These are phyloP conservation scores for Pteria penguin DNA, from an alignment of 2,888 invertebrate species.

Conservation along the genomic window DNA sequence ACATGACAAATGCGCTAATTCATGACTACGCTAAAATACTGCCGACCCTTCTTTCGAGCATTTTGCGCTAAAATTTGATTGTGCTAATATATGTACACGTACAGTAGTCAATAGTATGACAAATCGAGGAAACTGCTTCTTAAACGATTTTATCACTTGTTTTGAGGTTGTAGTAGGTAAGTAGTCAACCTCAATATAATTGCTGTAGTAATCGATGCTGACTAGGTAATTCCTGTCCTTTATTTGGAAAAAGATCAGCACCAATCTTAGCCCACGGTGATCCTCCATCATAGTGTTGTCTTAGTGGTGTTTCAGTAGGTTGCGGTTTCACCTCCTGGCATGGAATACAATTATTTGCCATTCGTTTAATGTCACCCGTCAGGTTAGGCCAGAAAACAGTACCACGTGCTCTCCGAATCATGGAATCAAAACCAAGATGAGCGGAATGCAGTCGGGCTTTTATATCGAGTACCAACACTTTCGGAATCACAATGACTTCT, in stretches of 20 bases:
- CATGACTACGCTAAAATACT: no score
- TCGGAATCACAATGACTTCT: neutral
- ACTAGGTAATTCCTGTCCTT: constrained; percentile 6
- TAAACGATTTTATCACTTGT: neutral
- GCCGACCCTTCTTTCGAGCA: no score
- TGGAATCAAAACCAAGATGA: constrained; percentile 15
- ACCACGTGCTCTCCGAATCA: constrained; percentile 9
- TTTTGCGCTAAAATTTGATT: no score
- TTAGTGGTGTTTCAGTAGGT: neutral
- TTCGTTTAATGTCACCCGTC: constrained; percentile 16
- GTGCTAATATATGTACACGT: no score
- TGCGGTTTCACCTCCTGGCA: constrained; percentile 15
- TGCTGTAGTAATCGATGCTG: constrained; percentile 18
- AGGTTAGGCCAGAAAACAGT: constrained; percentile 29
- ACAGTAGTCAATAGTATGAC: neutral
- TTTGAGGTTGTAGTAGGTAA: neutral
- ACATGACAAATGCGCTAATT: no score
- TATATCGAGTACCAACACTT: neutral
- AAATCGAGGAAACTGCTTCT: constrained; percentile 3
- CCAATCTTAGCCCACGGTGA: constrained; percentile 26
- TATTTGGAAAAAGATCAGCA: constrained; percentile 10
- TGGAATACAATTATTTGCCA: constrained; percentile 13
- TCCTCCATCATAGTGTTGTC: constrained; percentile 12
- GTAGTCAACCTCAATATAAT: constrained; percentile 3
- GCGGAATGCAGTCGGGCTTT: neutral